A percentile compares a stretch with the other conserved stretches of the same genome.
Conservation (phyloP, 2,113 vertebrate species). For the Oenanthe oenanthe region DNA sequence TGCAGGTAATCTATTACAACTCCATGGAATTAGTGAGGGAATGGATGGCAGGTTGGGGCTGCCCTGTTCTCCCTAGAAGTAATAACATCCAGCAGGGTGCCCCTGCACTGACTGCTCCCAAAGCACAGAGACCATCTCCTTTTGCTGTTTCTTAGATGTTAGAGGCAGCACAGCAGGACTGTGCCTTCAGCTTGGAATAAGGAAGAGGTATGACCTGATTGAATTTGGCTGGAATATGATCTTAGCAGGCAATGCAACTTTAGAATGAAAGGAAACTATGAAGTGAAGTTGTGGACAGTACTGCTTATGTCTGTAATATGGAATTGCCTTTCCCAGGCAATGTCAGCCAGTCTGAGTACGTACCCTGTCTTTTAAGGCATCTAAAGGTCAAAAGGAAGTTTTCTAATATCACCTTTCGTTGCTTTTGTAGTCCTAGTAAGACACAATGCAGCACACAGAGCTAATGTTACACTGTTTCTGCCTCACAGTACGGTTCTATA, state of each 20-base stretch:
- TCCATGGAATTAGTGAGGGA: not conserved
- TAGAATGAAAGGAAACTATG: not conserved
- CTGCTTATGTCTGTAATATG: rapidly evolving
- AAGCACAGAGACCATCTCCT: not conserved
- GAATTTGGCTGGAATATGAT: not conserved
- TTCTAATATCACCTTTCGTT: not conserved
- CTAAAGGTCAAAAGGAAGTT: not conserved
- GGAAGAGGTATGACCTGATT: not conserved
- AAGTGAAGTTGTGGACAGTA: not conserved
- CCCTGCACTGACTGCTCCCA: not conserved
- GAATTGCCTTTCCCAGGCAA: not conserved
- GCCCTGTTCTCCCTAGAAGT: not conserved
- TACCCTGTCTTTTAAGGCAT: not conserved
- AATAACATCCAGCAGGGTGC: not conserved
- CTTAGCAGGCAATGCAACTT: not conserved
- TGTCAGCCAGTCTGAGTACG: not conserved
- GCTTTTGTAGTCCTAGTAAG: not conserved
- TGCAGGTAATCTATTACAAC: not conserved
- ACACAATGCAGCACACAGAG: not conserved
- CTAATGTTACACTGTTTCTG: not conserved
- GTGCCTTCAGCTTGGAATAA: not conserved
- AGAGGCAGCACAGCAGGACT: not conserved
- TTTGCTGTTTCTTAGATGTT: not conserved
- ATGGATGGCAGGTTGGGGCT: not conserved
- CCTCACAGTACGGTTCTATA: not conserved